Percentiles rank a stretch among this genome's conserved stretches.
Evolutionary conservation across 2,797 vertebrate species (phyloP).

Genomic region (Carcharodon carcharias): DNA sequence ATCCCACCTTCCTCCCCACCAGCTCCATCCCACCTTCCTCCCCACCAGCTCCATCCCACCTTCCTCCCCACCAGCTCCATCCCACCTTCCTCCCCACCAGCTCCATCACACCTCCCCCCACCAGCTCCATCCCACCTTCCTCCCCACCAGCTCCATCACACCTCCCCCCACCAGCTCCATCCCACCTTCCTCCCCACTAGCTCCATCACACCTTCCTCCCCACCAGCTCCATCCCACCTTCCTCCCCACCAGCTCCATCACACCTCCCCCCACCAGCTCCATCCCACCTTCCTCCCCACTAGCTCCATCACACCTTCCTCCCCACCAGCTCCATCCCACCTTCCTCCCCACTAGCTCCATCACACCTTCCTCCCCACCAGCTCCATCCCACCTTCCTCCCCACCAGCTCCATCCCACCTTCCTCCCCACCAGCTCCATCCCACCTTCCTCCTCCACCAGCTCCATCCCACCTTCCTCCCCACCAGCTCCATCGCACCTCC

Average conservation of each 20-base stretch:
- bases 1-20: background rate
- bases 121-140: background rate
- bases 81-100: too few relatives aligned
- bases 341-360: background rate
- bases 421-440: background rate
- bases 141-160: too few relatives aligned
- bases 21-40: background rate
- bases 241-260: background rate
- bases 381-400: background rate
- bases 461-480: too few relatives aligned
- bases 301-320: background rate
- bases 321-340: background rate
- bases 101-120: too few relatives aligned
- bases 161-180: background rate
- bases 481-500: too few relatives aligned
- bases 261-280: background rate
- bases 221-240: too few relatives aligned
- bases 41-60: too few relatives aligned
- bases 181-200: too few relatives aligned
- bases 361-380: background rate
- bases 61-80: background rate
- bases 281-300: background rate
- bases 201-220: background rate
- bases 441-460: background rate
- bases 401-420: too few relatives aligned